Evolutionary conservation across 1,140 invertebrate species (phyloP), one percentile per base, ranked within the genome.

Genomic region (Magallana ariakensis): DNA sequence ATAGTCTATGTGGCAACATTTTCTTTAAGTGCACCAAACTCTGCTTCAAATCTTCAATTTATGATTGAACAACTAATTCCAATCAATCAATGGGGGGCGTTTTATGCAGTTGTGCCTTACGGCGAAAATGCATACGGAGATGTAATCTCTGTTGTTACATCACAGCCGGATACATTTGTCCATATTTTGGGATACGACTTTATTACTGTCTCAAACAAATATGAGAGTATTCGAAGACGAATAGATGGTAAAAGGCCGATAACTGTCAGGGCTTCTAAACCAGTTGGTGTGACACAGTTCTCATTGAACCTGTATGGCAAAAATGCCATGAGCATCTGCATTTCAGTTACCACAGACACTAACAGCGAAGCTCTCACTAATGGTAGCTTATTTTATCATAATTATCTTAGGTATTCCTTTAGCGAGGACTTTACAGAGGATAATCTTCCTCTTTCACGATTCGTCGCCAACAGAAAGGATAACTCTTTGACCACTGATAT

Each of bases 1-100:
- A 75, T 75, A 75, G 66, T 26, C 13, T 75, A 75, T 11, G 66
- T 26, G 19, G 66, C 66, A 75, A 75, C 22, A 5, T 75, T 75
- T 10, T 75, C 66, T 4, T 75, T 22, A 4, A 11, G 26, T 6
- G 66, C 11, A 26, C 66, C 19, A 75, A 75, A 26, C 33, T 26
- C 22, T 11, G 22, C 9, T 22, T 75, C 8, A 26, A 26, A 75
- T 75, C 66, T 75, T 75, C 26, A 75, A 13, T 75, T 75, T 33
- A 75, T 75, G 66, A 26, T 75, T 9, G 66, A 75, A 33, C 66
- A 75, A 26, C 66, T 75, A 7, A 75, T 75, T 75, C 66, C 66
- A 75, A 22, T 75, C 66, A 75, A 75, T 19, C 22, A 33, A 10
- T 26, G 19, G 19, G 22, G 66, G 22, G 26, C 19, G 8, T 22